These are phyloP conservation scores for Macrochelys suwanniensis DNA, from an alignment of 2,797 vertebrate species.

Conservation along the genomic window DNA sequence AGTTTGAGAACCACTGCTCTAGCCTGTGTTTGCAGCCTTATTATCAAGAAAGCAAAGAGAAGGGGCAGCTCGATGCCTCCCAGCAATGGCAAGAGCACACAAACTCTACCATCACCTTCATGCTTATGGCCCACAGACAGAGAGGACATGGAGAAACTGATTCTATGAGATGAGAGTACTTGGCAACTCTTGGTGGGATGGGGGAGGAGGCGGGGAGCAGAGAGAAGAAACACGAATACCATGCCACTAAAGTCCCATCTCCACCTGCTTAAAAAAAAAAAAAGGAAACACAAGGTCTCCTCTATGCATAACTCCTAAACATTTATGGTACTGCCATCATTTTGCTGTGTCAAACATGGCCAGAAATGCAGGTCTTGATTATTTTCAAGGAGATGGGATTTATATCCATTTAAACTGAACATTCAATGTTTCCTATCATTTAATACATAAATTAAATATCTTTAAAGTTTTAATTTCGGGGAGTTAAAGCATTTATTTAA, in stretches of 20 bases:
- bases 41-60: background rate
- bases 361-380: background rate
- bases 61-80: background rate
- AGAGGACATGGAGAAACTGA: background rate
- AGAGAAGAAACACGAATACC: conserved; percentile 1
- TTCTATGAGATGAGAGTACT: background rate
- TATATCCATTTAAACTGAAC: rapidly evolving
- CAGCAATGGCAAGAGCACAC: rapidly evolving
- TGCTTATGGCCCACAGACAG: background rate
- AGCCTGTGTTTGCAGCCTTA: background rate
- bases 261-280: background rate
- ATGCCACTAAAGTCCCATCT: conserved; percentile 43
- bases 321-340: conserved; percentile 18
- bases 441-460: background rate
- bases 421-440: background rate
- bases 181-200: background rate
- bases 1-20: no score
- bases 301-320: background rate
- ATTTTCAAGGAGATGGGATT: background rate
- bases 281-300: conserved; percentile 27
- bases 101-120: rapidly evolving
- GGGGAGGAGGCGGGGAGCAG: background rate
- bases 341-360: background rate
- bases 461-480: background rate
- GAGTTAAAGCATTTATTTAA: background rate